Conservation (phyloP, 2,797 vertebrate species). For the Chaetophractus vellerosus region DNA sequence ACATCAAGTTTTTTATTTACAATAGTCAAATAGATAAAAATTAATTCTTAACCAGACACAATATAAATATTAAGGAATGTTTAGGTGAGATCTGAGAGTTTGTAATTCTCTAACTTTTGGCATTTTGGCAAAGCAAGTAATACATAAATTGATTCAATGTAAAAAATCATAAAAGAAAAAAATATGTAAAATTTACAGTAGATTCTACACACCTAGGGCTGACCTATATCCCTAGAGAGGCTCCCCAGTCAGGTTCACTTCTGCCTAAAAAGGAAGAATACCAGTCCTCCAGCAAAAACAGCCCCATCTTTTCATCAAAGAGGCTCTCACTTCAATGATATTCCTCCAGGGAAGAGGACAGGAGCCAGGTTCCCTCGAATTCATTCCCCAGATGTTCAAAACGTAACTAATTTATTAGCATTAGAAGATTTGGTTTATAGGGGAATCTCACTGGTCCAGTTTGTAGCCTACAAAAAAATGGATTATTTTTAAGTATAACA, state of each 20-base stretch:
- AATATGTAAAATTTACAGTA: slow-evolving; percentile 80
- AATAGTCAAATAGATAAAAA: slow-evolving; percentile 72
- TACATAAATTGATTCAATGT: slow-evolving; percentile 74
- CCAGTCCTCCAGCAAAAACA: slow-evolving; percentile 82
- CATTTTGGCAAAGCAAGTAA: slow-evolving; percentile 82
- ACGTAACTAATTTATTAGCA: slow-evolving; percentile 80
- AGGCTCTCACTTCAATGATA: slow-evolving; percentile 81
- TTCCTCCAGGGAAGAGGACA: slow-evolving; percentile 84
- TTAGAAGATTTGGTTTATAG: slow-evolving; percentile 84
- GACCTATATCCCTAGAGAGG: slow-evolving; percentile 68
- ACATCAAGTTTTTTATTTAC: slow-evolving; percentile 74
- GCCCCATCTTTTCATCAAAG: slow-evolving; percentile 82
- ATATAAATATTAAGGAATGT: slow-evolving; percentile 75
- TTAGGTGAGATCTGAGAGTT: slow-evolving; percentile 55
- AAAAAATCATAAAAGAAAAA: slow-evolving; percentile 78
- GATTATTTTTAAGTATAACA: slow-evolving; percentile 85
- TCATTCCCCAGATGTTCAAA: slow-evolving; percentile 87
- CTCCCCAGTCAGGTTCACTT: slow-evolving; percentile 61
- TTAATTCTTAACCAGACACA: slow-evolving; percentile 72
- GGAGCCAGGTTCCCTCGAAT: slow-evolving; percentile 85
- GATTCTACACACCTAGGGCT: slow-evolving; percentile 67
- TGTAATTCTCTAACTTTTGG: slow-evolving; percentile 73
- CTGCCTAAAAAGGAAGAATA: slow-evolving; percentile 75
- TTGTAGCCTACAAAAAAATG: slow-evolving; percentile 85
- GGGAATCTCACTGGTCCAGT: slow-evolving; percentile 86